Base-by-base conservation (phyloP, 1,140 invertebrate species). In the Cyclina sinensis region DNA sequence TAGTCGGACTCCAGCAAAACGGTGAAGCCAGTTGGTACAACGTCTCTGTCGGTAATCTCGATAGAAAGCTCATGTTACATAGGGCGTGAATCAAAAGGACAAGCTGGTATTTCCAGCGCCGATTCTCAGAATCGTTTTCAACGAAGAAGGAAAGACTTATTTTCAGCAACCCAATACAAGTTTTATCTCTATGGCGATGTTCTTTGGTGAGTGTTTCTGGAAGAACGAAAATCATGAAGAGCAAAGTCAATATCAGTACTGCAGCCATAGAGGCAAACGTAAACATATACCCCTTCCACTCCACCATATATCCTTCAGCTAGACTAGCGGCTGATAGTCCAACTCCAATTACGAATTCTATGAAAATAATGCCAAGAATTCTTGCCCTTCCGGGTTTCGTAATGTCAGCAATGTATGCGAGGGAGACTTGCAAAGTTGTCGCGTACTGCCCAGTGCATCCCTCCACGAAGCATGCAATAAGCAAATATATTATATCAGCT, bases 381-480 rank as follows among this genome's bases (percentile, higher is more conserved):
- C 85, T 39, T 12, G 48, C 32, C 18, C 46, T 48, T 30, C 73
- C 73, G 12, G 85, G 51, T 27, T 79, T 68, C 32, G 85, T 87
- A 35, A 87, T 87, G 35, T 87, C 85, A 5, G 73, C 85, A n/a
- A 87, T 80, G 30, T 87, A 87, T 11, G 85, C 85, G 9, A 87
- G 59, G 18, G 54, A 65, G 12, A 54, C 85, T 54, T 79, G 85
- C 18, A 79, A 18, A 35, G 62, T 65, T 21, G 85, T 80, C 9
- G 76, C 43, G 24, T 79, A 87, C 57, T 79, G 85, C 1, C 85
- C 85, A 24, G 85, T 79, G 39, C 74, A 79, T 14, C 85, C 85
- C 48, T 87, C 85, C 7, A 80, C 30, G 27, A 87, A 87, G 30
- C 54, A 79, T 21, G 74, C 85, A 24, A 78, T 54, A 0, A 87